These are phyloP conservation scores for Drosophila rubida DNA, from an alignment of 2,888 invertebrate genomes.

Conservation along the genomic window DNA sequence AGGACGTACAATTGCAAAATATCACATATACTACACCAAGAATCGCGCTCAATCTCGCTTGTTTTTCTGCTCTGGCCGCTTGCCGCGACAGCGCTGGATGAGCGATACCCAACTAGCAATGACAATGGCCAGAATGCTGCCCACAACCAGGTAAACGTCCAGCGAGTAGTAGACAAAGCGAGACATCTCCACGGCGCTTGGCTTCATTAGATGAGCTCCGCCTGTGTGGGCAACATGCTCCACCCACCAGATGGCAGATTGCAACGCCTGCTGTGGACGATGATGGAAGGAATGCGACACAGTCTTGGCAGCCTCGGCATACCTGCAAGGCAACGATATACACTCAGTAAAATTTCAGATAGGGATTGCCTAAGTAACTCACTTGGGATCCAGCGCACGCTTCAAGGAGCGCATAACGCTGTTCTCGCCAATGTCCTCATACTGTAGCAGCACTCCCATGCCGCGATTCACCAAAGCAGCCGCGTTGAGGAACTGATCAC, in stretches of 20 bases:
- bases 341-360: background rate
- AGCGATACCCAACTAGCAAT: conserved; percentile 73
- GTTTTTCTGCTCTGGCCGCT: conserved; percentile 36
- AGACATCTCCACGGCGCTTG: conserved; percentile 83
- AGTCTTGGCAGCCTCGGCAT: conserved; percentile 84
- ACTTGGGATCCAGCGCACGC: conserved; percentile 85
- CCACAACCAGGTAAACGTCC: conserved; percentile 78
- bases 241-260: conserved; percentile 88
- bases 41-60: conserved; percentile 63
- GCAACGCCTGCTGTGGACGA: conserved; percentile 86
- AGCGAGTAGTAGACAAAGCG: conserved; percentile 82
- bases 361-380: conserved; percentile 63
- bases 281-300: conserved; percentile 86
- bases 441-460: conserved; percentile 86
- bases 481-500: conserved; percentile 88
- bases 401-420: conserved; percentile 85
- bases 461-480: conserved; percentile 86
- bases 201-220: conserved; percentile 86
- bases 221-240: conserved; percentile 88
- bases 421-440: conserved; percentile 86
- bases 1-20: conserved; percentile 50
- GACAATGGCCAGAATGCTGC: conserved; percentile 48
- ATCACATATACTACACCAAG: conserved; percentile 61
- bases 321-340: conserved; percentile 47
- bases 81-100: conserved; percentile 52